Evolutionary conservation across 2,888 invertebrate species (phyloP).

Genomic region (Acanthopleura granulata): DNA sequence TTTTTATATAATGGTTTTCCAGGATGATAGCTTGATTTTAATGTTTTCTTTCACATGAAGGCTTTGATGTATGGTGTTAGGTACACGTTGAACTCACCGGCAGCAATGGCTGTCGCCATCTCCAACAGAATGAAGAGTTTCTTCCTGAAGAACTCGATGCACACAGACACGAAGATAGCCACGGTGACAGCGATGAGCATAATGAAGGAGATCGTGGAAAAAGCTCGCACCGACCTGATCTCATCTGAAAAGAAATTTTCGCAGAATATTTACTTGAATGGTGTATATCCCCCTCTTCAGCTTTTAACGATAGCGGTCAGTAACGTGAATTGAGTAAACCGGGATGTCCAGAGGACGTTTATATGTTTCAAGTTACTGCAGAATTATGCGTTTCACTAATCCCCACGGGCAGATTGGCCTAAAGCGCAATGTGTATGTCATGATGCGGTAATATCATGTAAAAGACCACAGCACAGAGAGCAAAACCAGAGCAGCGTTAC

Average conservation of each 20-base stretch:
- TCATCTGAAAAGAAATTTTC: background rate
- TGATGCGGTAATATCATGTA: too few species aligned
- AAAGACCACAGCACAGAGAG: too few species aligned
- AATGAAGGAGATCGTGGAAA: background rate
- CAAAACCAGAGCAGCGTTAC: too few species aligned
- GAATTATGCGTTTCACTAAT: background rate
- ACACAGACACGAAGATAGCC: background rate
- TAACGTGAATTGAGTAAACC: background rate
- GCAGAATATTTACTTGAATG: background rate
- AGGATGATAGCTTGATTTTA: too few species aligned
- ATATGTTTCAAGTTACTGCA: background rate
- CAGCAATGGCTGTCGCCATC: background rate
- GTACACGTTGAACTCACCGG: background rate
- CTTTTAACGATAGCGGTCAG: background rate
- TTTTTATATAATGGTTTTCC: too few species aligned
- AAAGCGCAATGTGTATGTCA: too few species aligned
- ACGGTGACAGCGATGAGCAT: background rate
- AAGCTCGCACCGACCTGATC: background rate
- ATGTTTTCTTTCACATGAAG: too few species aligned
- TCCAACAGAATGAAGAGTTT: background rate
- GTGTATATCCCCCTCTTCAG: background rate
- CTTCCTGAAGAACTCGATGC: slow-evolving; percentile 1
- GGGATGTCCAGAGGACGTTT: background rate
- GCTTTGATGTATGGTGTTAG: too few species aligned
- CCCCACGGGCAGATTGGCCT: too few species aligned